Evolutionary conservation across 2,888 invertebrate genomes (phyloP).

Genomic region (Netelia fuscicornis): DNA sequence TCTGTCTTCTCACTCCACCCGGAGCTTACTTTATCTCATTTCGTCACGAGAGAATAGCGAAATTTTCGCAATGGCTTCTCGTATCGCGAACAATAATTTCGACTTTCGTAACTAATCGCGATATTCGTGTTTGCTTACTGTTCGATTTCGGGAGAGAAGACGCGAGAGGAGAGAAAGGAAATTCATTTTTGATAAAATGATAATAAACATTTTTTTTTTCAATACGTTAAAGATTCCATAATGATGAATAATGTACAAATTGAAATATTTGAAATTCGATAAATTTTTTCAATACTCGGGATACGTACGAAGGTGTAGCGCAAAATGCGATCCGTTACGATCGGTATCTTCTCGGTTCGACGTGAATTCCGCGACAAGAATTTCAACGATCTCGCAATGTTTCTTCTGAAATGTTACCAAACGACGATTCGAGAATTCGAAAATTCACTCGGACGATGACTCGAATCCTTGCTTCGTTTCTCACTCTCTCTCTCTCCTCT

Average conservation of each 20-base stretch:
- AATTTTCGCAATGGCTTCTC: too few relatives aligned
- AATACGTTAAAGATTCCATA: background rate
- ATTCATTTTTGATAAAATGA: too few relatives aligned
- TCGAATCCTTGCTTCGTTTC: conserved; percentile 12
- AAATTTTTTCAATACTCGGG: background rate
- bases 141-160: too few relatives aligned
- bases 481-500: conserved; percentile 49
- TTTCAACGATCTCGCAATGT: conserved; percentile 30
- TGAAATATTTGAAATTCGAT: background rate
- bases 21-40: conserved; percentile 35
- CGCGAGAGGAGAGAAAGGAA: too few relatives aligned
- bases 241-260: background rate
- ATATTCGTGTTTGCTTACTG: too few relatives aligned
- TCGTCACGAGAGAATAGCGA: conserved; percentile 5
- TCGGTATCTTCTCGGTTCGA: conserved; percentile 25
- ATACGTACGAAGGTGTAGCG: conserved; percentile 15
- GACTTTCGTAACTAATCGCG: too few relatives aligned
- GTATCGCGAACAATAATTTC: too few relatives aligned
- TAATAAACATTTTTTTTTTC: background rate
- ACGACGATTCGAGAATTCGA: conserved; percentile 20
- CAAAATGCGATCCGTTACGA: conserved; percentile 30
- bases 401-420: background rate
- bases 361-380: conserved; percentile 42
- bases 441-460: conserved; percentile 58
- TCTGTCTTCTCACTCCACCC: conserved; percentile 43